phyloP scores from a whole-genome alignment of 2,113 vertebrate genomes.

The Sapajus apella region DNA sequence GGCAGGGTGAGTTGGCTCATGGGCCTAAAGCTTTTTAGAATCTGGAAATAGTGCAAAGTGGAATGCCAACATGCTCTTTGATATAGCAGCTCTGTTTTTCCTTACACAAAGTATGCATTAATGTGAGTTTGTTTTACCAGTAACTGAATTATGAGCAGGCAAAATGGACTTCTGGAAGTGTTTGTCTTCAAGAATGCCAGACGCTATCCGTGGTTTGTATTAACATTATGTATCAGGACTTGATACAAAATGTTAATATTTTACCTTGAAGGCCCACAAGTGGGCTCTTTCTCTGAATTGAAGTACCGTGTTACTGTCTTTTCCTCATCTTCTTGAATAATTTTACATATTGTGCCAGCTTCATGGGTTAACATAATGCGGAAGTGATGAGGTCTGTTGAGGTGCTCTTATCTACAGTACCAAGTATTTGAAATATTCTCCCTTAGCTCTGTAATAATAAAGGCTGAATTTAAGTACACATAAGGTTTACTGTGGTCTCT shows the following conservation, averaged over 20 bases:
- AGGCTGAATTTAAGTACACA: background rate
- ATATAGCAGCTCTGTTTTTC: background rate
- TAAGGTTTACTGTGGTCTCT: background rate
- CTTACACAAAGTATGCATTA: background rate
- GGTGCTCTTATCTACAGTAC: background rate
- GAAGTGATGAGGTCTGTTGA: background rate
- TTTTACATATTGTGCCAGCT: background rate
- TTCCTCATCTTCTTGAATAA: background rate
- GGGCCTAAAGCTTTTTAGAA: background rate
- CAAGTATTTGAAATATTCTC: background rate
- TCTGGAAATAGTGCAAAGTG: background rate
- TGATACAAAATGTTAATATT: background rate
- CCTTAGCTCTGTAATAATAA: background rate
- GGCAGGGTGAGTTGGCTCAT: background rate
- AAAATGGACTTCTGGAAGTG: background rate
- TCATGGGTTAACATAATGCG: background rate
- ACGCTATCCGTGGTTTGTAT: background rate
- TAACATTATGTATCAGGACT: background rate
- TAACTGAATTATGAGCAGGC: background rate
- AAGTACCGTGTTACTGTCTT: background rate
- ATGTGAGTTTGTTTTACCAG: background rate
- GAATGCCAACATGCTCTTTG: background rate
- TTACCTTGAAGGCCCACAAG: background rate
- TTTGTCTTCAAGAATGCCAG: background rate
- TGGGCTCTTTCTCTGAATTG: background rate